These are phyloP conservation scores for Enteromius viviparus DNA, from an alignment of 2,797 vertebrate species.

Conservation along the genomic window DNA sequence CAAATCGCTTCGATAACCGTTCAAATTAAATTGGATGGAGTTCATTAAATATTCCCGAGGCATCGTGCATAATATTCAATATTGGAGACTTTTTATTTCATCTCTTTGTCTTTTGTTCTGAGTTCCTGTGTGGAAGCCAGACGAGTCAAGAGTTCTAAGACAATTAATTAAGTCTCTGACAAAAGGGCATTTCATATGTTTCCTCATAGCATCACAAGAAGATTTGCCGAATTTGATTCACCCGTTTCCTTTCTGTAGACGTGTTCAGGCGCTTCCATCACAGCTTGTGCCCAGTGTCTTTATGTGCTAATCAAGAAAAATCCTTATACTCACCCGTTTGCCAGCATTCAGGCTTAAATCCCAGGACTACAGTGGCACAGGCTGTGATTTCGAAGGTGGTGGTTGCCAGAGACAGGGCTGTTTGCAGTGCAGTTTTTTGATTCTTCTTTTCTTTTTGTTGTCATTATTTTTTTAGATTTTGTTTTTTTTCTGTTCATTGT, in stretches of 20 bases:
- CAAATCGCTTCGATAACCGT: conserved; percentile 77
- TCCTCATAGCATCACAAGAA: conserved; percentile 50
- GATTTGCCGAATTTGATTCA: conserved; percentile 58
- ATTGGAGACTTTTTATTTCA: conserved; percentile 64
- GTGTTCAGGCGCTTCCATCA: conserved; percentile 41
- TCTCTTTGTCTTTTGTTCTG: conserved; percentile 72
- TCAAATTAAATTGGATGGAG: conserved; percentile 76
- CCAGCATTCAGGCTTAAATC: conserved; percentile 53
- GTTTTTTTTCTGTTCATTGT: not conserved
- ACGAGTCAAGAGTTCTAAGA: conserved; percentile 67
- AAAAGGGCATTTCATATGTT: conserved; percentile 63
- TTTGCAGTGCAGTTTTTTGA: not conserved
- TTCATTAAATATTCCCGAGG: conserved; percentile 77
- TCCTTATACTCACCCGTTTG: conserved; percentile 38
- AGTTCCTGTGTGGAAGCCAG: conserved; percentile 62
- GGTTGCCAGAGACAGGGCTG: conserved; percentile 32
- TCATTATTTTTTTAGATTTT: not conserved
- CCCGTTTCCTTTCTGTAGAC: conserved; percentile 51
- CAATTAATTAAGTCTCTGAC: conserved; percentile 73
- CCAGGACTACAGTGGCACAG: conserved; percentile 41
- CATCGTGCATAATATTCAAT: conserved; percentile 75
- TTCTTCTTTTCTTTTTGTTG: not conserved
- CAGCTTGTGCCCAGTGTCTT: conserved; percentile 41
- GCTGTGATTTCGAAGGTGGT: conserved; percentile 36
- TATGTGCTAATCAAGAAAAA: conserved; percentile 51